A percentile compares a stretch with the other conserved stretches of the same genome.
Evolutionary conservation across 2,888 invertebrate genomes (phyloP).

Genomic region (Brachyptera risi): DNA sequence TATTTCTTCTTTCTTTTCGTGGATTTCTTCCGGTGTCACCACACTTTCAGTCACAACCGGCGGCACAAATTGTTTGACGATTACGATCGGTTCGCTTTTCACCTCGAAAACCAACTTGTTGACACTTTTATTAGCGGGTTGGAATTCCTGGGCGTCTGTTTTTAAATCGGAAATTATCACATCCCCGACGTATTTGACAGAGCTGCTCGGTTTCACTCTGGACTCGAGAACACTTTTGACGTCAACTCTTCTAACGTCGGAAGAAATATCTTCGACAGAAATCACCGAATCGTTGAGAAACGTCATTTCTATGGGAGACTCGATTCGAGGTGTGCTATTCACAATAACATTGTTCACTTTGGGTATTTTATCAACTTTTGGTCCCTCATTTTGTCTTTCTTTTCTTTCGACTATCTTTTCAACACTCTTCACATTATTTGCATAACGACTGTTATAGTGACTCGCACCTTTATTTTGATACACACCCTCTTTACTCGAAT

Average conservation of each 20-base stretch:
- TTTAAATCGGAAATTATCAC: conserved; percentile 10
- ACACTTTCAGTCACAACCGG: too few relatives aligned
- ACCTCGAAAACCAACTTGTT: background rate
- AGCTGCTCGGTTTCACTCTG: background rate
- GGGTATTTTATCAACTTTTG: too few relatives aligned
- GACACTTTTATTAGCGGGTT: background rate
- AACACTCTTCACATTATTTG: background rate
- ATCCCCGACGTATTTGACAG: background rate
- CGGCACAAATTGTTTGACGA: background rate
- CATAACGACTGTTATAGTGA: background rate
- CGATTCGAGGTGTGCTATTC: background rate
- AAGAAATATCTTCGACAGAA: too few relatives aligned
- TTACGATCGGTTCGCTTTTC: background rate
- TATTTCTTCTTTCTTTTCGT: too few relatives aligned
- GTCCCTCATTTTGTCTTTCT: background rate
- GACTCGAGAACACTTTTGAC: background rate
- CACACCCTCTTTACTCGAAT: background rate
- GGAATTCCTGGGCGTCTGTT: background rate
- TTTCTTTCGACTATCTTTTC: too few relatives aligned
- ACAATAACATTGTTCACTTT: background rate
- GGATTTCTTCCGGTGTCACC: too few relatives aligned
- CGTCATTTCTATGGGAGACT: too few relatives aligned
- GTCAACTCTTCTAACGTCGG: too few relatives aligned
- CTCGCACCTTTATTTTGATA: background rate
- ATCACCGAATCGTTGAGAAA: too few relatives aligned